phyloP scores from a whole-genome alignment of 2,888 invertebrate genomes.

The Rhodophaea formosa region DNA sequence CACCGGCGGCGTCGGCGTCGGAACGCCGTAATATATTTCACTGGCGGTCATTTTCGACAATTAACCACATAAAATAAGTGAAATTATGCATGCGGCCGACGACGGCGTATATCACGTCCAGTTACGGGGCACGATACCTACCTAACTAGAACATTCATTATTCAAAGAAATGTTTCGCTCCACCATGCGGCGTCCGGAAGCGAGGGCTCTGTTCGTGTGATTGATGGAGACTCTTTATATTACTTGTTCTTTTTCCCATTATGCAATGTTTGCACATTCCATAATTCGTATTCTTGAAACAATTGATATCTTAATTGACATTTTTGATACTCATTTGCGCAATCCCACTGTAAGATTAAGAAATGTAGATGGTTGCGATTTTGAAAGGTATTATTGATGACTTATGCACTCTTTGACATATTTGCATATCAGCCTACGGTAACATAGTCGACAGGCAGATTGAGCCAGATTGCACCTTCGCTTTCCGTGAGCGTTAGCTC shows the following conservation, averaged over 20 bases:
- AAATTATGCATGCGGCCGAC: conserved; percentile 81
- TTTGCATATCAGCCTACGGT: background rate
- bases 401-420: too few relatives aligned
- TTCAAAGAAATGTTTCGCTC: conserved; percentile 81
- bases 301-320: conserved; percentile 12
- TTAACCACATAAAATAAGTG: conserved; percentile 82
- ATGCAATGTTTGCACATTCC: conserved; percentile 45
- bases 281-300: conserved; percentile 19
- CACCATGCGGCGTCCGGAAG: conserved; percentile 73
- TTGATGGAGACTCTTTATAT: conserved; percentile 76
- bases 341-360: background rate
- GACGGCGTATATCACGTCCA: conserved; percentile 82
- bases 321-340: background rate
- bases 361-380: too few relatives aligned
- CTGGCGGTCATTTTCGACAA: conserved; percentile 81
- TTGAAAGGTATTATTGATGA: too few relatives aligned
- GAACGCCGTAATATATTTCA: conserved; percentile 76
- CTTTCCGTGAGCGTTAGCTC: conserved; percentile 31
- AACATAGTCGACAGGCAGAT: background rate
- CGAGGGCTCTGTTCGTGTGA: conserved; percentile 74
- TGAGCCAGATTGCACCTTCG: conserved; percentile 15
- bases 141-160: conserved; percentile 74
- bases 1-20: conserved; percentile 65
- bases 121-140: conserved; percentile 78
- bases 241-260: conserved; percentile 58